Evolutionary conservation across 2,888 invertebrate genomes (phyloP), one percentile per base, ranked within the genome.

Genomic region (Gryllus longicercus): DNA sequence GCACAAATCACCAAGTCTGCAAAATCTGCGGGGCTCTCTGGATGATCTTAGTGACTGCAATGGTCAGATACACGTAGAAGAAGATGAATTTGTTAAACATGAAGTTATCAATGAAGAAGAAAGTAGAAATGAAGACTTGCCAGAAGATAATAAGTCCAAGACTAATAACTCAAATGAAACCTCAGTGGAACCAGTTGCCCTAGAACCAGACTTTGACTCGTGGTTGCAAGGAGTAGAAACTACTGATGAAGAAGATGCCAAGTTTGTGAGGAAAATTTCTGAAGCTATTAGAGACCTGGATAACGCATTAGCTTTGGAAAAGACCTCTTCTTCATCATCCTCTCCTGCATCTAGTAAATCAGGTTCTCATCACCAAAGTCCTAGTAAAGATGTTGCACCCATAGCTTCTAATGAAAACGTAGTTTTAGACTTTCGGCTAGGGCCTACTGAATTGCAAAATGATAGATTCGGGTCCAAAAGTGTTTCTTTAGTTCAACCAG

Each of bases 11-110:
- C 82, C 83, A 5, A 89, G 89, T 82, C 85, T 90, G 21, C 88
- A 88, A 74, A 93, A 94, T 85, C 87, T 94, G 1, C 92, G 93
- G 83, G 94, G 93, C 0, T 93, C 93, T 1, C 86, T 93, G 8
- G 92, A 92, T 81, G 91, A 91, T 84, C 88, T 91, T 1, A 85
- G 88, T 2, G 82, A 82, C 74, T 38, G 80, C 2, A 38, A 38
- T 38, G 38, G 38, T 38, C 38, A 38, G 38, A 38, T 38, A 38
- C 38, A 38, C 38, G 8, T 38, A 38, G 38, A 38, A 38, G 38
- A 38, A 38, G 38, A 38, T 38, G 38, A 38, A 38, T 38, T 38
- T 38, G 38, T 38, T 38, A 38, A 38, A 5, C 38, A 38, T 38
- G 38, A 38, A 38, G 75, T 81, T 11, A 25, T 50, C 18, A 77